Evolutionary conservation across 2,113 vertebrate species (phyloP).

Genomic region (Pteronura brasiliensis): DNA sequence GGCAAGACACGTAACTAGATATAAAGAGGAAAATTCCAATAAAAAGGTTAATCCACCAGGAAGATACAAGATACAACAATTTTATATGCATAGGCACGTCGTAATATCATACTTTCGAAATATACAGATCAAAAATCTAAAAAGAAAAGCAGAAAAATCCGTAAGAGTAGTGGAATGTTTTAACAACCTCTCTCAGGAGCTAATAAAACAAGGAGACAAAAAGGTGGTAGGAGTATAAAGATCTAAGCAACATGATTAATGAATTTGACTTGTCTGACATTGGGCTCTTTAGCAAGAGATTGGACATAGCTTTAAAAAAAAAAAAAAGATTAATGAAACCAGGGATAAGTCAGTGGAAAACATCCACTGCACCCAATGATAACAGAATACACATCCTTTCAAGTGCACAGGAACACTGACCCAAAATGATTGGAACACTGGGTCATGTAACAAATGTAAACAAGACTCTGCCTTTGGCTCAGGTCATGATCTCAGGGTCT

Average conservation of each 20-base stretch:
- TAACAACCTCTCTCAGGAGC: neutral
- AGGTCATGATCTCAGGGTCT: neutral
- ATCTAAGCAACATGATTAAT: neutral
- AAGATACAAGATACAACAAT: neutral
- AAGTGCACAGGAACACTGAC: neutral
- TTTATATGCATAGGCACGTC: neutral
- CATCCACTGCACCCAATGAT: neutral
- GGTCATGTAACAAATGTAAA: neutral
- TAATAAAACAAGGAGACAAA: constrained; percentile 5
- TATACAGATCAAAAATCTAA: neutral
- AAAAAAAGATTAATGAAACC: neutral
- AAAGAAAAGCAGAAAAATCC: neutral
- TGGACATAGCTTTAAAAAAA: neutral
- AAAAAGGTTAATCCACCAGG: neutral
- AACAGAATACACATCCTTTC: neutral
- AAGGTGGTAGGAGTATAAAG: neutral
- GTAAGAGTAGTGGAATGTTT: neutral
- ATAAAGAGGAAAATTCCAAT: neutral
- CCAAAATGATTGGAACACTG: neutral
- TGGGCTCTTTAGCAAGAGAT: neutral
- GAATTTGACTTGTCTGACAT: neutral
- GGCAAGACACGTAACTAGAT: neutral
- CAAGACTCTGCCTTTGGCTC: neutral
- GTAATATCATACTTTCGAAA: neutral
- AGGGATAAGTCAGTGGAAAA: neutral